A percentile compares a stretch with the other conserved stretches of the same genome.
Evolutionary conservation across 2,113 vertebrate species (phyloP).

Genomic region (Brienomyrus brachyistius): DNA sequence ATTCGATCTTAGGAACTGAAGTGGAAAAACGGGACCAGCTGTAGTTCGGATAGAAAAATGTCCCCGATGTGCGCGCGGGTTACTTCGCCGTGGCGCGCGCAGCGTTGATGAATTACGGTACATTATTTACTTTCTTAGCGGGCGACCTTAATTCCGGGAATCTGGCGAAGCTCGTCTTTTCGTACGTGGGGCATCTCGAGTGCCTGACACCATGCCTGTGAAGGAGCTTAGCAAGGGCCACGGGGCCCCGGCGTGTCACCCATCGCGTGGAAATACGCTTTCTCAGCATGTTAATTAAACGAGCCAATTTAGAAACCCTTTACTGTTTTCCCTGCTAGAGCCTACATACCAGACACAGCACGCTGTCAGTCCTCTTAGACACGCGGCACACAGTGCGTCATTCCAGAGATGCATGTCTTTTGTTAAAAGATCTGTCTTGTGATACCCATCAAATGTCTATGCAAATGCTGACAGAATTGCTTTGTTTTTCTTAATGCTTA

Average conservation of each 20-base stretch:
- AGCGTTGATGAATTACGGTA: constrained; percentile 25
- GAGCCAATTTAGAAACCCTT: neutral
- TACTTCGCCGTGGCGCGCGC: constrained; percentile 23
- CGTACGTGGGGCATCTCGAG: neutral
- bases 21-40: constrained; percentile 2
- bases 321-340: neutral
- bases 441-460: constrained; percentile 27
- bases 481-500: constrained; percentile 20
- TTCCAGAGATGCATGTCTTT: constrained; percentile 61
- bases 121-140: neutral
- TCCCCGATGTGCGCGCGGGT: constrained; percentile 27
- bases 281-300: neutral
- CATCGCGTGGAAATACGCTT: neutral
- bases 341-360: neutral
- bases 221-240: neutral
- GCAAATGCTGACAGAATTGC: constrained; percentile 56
- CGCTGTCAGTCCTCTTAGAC: neutral
- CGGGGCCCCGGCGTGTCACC: neutral
- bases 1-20: constrained; percentile 8
- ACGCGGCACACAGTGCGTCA: constrained; percentile 36
- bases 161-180: neutral
- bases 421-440: constrained; percentile 52
- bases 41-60: constrained; percentile 21
- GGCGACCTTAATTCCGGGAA: neutral
- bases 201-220: neutral